These are phyloP conservation scores for Archips xylosteana DNA, from an alignment of 2,888 invertebrate species.

Conservation along the genomic window DNA sequence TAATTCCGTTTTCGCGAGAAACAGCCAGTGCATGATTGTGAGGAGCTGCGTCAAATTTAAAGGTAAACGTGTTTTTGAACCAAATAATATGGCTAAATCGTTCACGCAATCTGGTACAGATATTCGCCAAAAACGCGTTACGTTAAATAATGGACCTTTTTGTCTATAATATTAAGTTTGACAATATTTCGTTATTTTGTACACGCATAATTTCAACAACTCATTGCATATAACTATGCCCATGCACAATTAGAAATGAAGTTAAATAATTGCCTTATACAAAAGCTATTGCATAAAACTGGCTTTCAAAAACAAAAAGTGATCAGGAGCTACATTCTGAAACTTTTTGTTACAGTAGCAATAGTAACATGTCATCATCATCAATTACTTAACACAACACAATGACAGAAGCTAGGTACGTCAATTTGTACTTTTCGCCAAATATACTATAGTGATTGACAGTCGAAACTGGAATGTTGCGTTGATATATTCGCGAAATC, in stretches of 20 bases:
- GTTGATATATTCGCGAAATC: constrained; percentile 19
- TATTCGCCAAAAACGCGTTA: no score
- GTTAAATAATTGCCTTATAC: background rate
- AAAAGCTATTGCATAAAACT: background rate
- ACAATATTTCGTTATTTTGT: no score
- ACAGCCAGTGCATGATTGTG: no score
- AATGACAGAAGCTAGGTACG: background rate
- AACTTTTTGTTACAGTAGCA: constrained; percentile 1
- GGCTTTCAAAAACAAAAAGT: background rate
- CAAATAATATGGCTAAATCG: no score
- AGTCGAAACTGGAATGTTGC: constrained; percentile 19
- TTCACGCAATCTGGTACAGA: no score
- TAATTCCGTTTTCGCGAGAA: no score
- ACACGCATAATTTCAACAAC: no score
- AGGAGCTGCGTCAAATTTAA: no score
- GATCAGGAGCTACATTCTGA: background rate
- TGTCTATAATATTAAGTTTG: no score
- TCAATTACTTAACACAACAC: background rate
- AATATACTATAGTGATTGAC: constrained; percentile 20
- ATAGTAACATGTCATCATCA: background rate
- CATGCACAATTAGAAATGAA: background rate
- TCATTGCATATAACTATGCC: no score
- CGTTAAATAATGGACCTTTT: no score
- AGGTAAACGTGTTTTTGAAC: no score
- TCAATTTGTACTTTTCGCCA: constrained; percentile 17